Evolutionary conservation across 92 coral and sea anemone species (phyloP), one percentile per base, ranked within the genome.

Genomic region (Porites cylindrica): DNA sequence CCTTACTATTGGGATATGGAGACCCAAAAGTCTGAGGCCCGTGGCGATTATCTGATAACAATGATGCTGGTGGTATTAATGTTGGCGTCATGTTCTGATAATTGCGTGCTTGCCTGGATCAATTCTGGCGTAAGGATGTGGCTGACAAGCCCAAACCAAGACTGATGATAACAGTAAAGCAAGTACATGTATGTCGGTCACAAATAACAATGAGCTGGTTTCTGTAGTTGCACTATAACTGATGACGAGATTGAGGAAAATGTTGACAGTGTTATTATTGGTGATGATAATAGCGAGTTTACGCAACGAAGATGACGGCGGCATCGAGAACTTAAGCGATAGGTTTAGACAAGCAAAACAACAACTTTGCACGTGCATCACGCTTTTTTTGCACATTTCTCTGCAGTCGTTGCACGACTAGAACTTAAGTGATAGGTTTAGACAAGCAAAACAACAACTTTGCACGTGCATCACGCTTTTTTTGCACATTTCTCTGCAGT

Each of bases 1-100:
- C 66, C 84, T 95, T 64, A 78, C 93, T 38, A 89, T 95, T 51
- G 98, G 98, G 56, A 91, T 95, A 64, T 95, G 98, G 98, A 87
- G 98, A 58, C 96, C 98, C 0, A 91, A 86, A 74, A 77, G 80
- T 21, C 76, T 88, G 68, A 76, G 92, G 17, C 97, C 97, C 14
- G 71, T 1, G 18, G 6, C 8, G 10, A 29, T n/a, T 5, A 23
- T 67, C 58, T 82, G 10, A 32, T 29, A 11, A 18, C 14, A 67
- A 14, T 74, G 38, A 12, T 16, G 12, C 8, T 7, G 26, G 76
- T 71, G 47, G 47, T 4, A 38, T 38, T 38, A 4, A 38, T 38
- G 47, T 38, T 38, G 47, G 47, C 47, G 47, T 38, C 6, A 38
- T 3, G 6, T 38, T 38, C 47, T 38, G 47, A 38, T 38, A 38